Conservation (phyloP, 2,888 invertebrate species). For the Callyntrura guangdongensis region DNA sequence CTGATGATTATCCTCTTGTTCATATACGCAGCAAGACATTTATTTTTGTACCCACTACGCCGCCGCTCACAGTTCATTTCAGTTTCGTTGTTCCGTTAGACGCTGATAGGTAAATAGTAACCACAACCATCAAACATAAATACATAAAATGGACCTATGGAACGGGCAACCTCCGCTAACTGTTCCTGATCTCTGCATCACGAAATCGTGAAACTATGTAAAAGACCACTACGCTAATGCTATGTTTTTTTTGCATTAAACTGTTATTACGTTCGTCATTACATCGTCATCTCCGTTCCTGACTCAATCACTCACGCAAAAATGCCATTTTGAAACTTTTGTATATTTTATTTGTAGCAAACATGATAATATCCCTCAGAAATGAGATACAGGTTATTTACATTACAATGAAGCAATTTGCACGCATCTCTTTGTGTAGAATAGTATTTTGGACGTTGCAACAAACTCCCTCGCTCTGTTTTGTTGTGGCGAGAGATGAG, state of each 20-base stretch:
- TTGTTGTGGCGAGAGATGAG: neutral
- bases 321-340: constrained; percentile 43
- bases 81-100: neutral
- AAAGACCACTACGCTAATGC: neutral
- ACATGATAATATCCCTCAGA: neutral
- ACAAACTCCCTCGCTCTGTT: neutral
- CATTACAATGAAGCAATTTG: constrained; percentile 26
- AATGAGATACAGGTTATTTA: neutral
- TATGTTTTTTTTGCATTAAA: constrained; percentile 4
- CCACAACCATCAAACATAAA: neutral
- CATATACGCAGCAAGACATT: neutral
- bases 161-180: neutral
- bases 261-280: constrained; percentile 6
- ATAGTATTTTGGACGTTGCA: too few species aligned
- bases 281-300: constrained; percentile 24
- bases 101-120: too few species aligned
- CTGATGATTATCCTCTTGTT: neutral
- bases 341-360: neutral
- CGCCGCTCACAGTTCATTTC: neutral
- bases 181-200: too few species aligned
- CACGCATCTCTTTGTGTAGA: neutral
- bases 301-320: constrained; percentile 51
- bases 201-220: too few species aligned
- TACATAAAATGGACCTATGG: neutral
- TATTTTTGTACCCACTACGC: too few species aligned